Conservation (phyloP, 2,797 vertebrate genomes). For the Avahi laniger region DNA sequence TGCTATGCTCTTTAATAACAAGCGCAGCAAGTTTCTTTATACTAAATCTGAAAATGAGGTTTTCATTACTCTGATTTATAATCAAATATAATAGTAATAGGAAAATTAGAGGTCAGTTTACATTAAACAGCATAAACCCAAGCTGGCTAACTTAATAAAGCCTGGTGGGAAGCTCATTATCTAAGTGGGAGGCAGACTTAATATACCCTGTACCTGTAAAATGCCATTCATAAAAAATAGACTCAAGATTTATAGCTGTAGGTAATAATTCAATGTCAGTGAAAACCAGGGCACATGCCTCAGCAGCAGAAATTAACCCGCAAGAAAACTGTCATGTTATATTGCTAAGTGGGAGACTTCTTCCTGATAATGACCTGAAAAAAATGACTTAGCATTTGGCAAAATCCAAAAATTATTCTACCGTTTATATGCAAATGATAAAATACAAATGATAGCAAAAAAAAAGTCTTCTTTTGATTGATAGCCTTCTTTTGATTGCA, state of each 20-base stretch:
- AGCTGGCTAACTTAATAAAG: conserved; percentile 35
- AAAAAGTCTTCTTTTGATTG: background rate
- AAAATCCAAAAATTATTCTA: background rate
- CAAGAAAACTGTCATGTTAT: background rate
- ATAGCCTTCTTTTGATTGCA: background rate
- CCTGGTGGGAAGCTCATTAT: background rate
- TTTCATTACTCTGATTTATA: background rate
- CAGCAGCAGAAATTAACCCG: background rate
- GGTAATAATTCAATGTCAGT: conserved; percentile 53
- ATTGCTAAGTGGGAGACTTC: background rate
- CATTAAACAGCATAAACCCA: conserved; percentile 8
- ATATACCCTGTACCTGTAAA: conserved; percentile 39
- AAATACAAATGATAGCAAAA: background rate
- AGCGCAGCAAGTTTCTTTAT: background rate
- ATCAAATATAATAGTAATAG: conserved; percentile 15
- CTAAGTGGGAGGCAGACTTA: background rate
- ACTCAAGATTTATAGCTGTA: conserved; percentile 60
- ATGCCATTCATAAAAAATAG: conserved; percentile 61
- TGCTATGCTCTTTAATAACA: background rate
- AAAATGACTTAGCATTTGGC: background rate
- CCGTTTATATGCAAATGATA: background rate
- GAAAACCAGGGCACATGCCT: background rate
- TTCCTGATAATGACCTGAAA: background rate
- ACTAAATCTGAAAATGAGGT: conserved; percentile 12
- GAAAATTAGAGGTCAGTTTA: conserved; percentile 49